Evolutionary conservation across 2,888 invertebrate genomes (phyloP).

Genomic region (Pantelozetes paolii): DNA sequence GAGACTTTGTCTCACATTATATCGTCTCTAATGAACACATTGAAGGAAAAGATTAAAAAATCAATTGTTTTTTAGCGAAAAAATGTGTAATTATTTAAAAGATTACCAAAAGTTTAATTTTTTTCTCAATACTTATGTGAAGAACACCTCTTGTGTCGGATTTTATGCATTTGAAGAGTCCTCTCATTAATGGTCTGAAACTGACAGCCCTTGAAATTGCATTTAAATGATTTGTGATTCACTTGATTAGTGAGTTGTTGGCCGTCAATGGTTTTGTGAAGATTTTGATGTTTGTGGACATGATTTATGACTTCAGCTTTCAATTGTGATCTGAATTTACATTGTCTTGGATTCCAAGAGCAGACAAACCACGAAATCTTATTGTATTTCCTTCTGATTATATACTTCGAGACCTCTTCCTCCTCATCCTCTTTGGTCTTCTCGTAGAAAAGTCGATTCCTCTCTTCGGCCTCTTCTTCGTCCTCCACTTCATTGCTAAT

Average conservation of each 20-base stretch:
- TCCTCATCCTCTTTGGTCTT: neutral
- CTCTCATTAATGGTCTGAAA: neutral
- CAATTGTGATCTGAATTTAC: neutral
- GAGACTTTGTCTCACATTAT: too few relatives aligned
- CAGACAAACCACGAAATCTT: constrained; percentile 15
- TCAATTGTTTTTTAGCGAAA: too few relatives aligned
- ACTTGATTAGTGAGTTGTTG: neutral
- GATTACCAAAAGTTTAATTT: too few relatives aligned
- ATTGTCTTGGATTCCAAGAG: constrained; percentile 16
- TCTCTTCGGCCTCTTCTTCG: constrained; percentile 1
- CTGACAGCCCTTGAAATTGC: neutral
- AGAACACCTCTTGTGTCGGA: neutral
- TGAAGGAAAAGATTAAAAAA: too few relatives aligned
- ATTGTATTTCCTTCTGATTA: neutral
- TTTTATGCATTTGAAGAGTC: constrained; percentile 9
- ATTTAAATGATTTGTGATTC: neutral
- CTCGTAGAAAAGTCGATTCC: neutral
- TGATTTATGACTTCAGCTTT: neutral
- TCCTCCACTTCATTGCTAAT: neutral
- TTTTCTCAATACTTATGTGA: too few relatives aligned
- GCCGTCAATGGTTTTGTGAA: neutral
- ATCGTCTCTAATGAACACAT: too few relatives aligned
- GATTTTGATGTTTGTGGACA: constrained; percentile 16
- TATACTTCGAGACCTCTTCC: neutral
- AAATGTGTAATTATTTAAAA: too few relatives aligned